Base-by-base conservation (phyloP, 2,113 vertebrate genomes). In the Aptenodytes forsteri region DNA sequence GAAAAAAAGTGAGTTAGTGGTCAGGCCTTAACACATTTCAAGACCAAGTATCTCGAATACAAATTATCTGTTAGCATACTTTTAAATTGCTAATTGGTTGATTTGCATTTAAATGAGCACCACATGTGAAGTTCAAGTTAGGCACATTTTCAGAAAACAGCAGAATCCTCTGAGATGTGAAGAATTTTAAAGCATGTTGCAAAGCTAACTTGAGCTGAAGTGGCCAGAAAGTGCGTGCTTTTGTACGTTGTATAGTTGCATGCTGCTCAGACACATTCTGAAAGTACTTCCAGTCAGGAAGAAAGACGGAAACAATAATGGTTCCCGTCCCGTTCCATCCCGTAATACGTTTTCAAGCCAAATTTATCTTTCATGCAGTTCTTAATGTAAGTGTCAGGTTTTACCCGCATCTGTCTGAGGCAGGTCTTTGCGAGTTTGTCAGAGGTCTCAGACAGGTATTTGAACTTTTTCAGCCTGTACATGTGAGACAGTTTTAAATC, bases 21-120 rank as follows among this genome's bases (percentile, higher is more conserved):
- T 94, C 73, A 78, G 71, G 12, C 69, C 55, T 69, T 65, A 89
- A 81, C 61, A 79, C 36, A 75, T 92, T 95, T 75, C 56, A 75
- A 36, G 73, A 89, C 80, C 61, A 75, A 87, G 40, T 58, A 49
- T 85, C 80, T 95, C 83, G 84, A 89, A 75, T 86, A 84, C 72
- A 86, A 71, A 92, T 90, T 88, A 83, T 73, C 83, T 91, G 76
- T 80, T 96, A 90, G 72, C 12, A 50, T 95, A 65, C 83, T 95
- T 93, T 93, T 93, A 82, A 95, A 91, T 93, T 96, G 91, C 91
- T 97, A 95, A 95, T 96, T 84, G 18, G 27, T 64, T 92, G 34
- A 82, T 96, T 96, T 96, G 44, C 96, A 95, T 97, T 94, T 91
- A 95, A 94, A 96, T 94, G 40, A 84, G 59, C 83, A 93, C 88